Conservation (phyloP, 1,140 invertebrate species). For the Diachasmimorpha longicaudata region DNA sequence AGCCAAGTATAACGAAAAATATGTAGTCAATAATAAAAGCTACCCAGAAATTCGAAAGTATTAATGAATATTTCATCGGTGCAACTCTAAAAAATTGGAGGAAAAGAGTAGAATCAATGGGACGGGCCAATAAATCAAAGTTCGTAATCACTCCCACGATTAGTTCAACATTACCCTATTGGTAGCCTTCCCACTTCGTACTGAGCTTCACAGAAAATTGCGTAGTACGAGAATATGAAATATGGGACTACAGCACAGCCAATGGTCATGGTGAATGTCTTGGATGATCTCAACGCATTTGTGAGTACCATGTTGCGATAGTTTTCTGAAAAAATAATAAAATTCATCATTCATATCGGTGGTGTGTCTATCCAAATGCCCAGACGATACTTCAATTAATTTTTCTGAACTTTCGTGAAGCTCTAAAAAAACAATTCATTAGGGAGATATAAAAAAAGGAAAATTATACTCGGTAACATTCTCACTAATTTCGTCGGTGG, state of each 20-base stretch:
- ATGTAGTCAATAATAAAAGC: neutral
- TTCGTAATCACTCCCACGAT: too few species aligned
- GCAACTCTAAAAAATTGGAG: neutral
- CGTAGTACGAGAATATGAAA: neutral
- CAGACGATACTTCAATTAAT: neutral
- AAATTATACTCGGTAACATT: neutral
- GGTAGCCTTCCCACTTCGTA: neutral
- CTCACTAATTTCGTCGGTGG: neutral
- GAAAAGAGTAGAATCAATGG: too few species aligned
- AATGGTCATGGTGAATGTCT: neutral
- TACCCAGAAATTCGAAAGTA: neutral
- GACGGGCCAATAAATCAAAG: too few species aligned
- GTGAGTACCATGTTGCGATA: neutral
- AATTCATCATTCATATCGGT: too few species aligned
- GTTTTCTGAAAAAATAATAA: neutral
- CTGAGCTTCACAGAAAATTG: neutral
- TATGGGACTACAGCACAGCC: neutral
- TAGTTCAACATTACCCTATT: too few species aligned
- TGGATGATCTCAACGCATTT: neutral
- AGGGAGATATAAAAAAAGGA: too few species aligned
- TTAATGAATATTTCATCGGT: neutral
- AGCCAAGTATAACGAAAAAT: neutral
- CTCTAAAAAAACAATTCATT: neutral
- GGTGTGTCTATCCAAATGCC: neutral
- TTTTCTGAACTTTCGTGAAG: too few species aligned